Percentiles rank a stretch among this genome's conserved stretches.
phyloP scores from a whole-genome alignment of 2,888 invertebrate genomes.

The Ectemnius continuus region DNA sequence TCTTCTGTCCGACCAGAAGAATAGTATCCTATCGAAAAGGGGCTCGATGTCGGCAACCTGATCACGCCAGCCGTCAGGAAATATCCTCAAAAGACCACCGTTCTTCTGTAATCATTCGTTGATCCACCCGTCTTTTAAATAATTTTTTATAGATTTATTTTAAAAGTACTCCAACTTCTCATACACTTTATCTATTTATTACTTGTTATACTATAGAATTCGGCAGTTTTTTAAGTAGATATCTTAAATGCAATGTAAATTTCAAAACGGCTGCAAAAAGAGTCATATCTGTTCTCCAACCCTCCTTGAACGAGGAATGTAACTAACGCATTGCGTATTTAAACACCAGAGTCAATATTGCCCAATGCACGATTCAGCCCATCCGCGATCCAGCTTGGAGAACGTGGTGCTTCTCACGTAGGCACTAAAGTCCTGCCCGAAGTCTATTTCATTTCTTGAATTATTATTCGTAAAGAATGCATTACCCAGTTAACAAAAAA shows the following conservation, averaged over 20 bases:
- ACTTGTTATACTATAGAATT: no score
- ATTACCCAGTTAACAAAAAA: no score
- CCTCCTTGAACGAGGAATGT: slow-evolving; percentile 15
- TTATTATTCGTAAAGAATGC: not conserved
- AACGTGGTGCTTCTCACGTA: slow-evolving; percentile 48
- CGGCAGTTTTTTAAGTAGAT: not conserved
- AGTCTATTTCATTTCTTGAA: not conserved
- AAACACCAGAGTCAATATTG: slow-evolving; percentile 38
- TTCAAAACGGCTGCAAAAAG: not conserved
- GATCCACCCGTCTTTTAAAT: not conserved
- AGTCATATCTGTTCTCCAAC: slow-evolving; percentile 8
- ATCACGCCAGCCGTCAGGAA: slow-evolving; percentile 91
- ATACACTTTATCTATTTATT: not conserved
- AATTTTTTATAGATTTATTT: not conserved
- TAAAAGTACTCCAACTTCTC: not conserved
- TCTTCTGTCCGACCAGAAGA: slow-evolving; percentile 98
- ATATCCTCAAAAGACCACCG: slow-evolving; percentile 95
- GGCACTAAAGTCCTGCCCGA: slow-evolving; percentile 25
- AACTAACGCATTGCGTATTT: slow-evolving; percentile 20
- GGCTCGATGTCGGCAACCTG: slow-evolving; percentile 95
- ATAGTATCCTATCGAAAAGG: slow-evolving; percentile 93
- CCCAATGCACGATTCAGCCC: slow-evolving; percentile 14
- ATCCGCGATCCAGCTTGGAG: slow-evolving; percentile 9
- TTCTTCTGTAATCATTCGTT: slow-evolving; percentile 72
- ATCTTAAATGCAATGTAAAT: not conserved